Evolutionary conservation across 1,140 invertebrate species (phyloP).

Genomic region (Lerema accius): DNA sequence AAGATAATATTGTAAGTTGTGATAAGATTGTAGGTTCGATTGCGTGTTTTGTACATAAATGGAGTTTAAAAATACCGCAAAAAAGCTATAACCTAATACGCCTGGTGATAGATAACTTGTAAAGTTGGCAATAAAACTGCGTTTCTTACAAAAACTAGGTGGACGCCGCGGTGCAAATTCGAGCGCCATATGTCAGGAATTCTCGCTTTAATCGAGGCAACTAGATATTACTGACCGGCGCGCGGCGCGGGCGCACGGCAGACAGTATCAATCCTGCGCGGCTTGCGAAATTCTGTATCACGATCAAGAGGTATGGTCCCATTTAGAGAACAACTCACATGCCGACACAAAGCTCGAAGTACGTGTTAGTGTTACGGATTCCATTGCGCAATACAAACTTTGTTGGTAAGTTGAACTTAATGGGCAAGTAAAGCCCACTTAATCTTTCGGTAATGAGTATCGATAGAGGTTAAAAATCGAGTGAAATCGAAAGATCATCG

Average conservation of each 20-base stretch:
- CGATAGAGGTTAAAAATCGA: too few species aligned
- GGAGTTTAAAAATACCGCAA: neutral
- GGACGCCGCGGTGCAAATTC: conserved; percentile 3
- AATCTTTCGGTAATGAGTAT: neutral
- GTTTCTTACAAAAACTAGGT: conserved; percentile 9
- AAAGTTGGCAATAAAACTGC: conserved; percentile 14
- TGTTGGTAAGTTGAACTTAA: conserved; percentile 12
- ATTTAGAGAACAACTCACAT: conserved; percentile 28
- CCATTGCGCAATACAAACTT: conserved; percentile 21
- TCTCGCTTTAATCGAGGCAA: conserved; percentile 27
- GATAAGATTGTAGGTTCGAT: too few species aligned
- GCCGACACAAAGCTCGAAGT: conserved; percentile 28
- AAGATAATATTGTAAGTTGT: too few species aligned
- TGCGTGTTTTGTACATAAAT: neutral
- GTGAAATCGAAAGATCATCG: too few species aligned
- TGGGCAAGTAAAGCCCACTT: neutral
- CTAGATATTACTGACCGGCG: conserved; percentile 31
- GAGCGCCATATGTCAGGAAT: conserved; percentile 30
- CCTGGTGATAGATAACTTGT: neutral
- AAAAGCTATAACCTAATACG: neutral
- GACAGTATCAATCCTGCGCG: conserved; percentile 26
- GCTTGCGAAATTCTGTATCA: conserved; percentile 38
- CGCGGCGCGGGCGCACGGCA: conserved; percentile 19
- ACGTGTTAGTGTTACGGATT: conserved; percentile 22
- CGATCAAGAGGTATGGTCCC: conserved; percentile 29